These are phyloP conservation scores for Amiota mariae DNA, from an alignment of 2,888 invertebrate species.

Conservation along the genomic window DNA sequence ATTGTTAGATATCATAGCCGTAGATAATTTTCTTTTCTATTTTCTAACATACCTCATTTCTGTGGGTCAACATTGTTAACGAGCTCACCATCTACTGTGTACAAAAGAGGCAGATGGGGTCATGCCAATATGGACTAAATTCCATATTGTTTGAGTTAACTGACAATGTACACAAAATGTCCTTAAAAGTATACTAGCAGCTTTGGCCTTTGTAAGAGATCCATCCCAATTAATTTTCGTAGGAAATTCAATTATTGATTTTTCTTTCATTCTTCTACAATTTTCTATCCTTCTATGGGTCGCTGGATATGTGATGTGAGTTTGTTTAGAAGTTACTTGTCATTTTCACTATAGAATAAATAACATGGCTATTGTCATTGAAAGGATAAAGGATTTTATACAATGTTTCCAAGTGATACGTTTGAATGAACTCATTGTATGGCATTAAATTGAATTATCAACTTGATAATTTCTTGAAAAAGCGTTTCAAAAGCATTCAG, in stretches of 20 bases:
- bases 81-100: background rate
- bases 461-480: background rate
- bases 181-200: too few species aligned
- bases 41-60: too few species aligned
- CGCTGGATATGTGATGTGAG: slow-evolving; percentile 30
- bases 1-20: too few species aligned
- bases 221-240: slow-evolving; percentile 15
- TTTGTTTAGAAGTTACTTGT: slow-evolving; percentile 25
- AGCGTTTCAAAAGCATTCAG: too few species aligned
- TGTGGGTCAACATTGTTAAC: slow-evolving; percentile 8
- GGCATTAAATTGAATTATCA: slow-evolving; percentile 10
- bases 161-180: too few species aligned
- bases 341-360: slow-evolving; percentile 25
- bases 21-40: too few species aligned
- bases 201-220: background rate
- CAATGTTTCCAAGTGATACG: background rate
- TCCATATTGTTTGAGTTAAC: slow-evolving; percentile 6
- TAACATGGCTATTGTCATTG: slow-evolving; percentile 6
- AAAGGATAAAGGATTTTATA: background rate
- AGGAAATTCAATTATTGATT: slow-evolving; percentile 29
- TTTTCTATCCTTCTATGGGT: background rate
- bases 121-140: background rate
- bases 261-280: background rate
- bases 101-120: background rate
- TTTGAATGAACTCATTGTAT: slow-evolving; percentile 1